Evolutionary conservation across 2,113 vertebrate genomes (phyloP).

Genomic region (Ictalurus furcatus): DNA sequence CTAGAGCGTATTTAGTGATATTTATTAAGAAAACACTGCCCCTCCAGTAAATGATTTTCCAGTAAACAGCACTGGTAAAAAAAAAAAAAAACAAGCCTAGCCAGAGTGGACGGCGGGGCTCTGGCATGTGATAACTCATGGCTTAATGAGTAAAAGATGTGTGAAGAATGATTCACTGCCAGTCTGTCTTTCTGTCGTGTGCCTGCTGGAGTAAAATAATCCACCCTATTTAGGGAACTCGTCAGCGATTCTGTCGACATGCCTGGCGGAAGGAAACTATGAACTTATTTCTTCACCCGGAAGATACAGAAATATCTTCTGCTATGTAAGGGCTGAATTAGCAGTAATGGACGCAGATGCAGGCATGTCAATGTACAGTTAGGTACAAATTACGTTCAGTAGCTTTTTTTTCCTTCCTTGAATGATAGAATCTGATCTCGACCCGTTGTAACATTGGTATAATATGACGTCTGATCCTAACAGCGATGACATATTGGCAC

Average conservation of each 20-base stretch:
- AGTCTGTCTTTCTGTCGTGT: constrained; percentile 43
- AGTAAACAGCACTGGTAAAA: constrained; percentile 45
- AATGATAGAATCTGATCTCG: not conserved
- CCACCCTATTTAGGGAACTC: constrained; percentile 33
- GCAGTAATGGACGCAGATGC: constrained; percentile 1
- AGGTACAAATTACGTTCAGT: not conserved
- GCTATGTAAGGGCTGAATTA: constrained; percentile 23
- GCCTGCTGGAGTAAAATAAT: constrained; percentile 31
- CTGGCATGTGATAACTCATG: constrained; percentile 37
- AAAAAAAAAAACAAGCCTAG: constrained; percentile 27
- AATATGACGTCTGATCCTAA: not conserved
- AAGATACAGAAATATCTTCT: constrained; percentile 34
- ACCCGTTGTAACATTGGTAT: not conserved
- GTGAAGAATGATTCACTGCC: constrained; percentile 67
- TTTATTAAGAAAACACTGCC: constrained; percentile 21
- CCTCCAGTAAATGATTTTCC: constrained; percentile 47
- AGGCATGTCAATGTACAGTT: not conserved
- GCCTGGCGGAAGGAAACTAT: constrained; percentile 38
- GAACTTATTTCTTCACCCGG: not conserved
- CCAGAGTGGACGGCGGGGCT: constrained; percentile 28
- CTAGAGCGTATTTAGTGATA: not conserved
- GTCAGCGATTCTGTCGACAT: constrained; percentile 32
- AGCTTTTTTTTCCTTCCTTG: not conserved
- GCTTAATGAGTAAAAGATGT: constrained; percentile 58
- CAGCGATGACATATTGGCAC: not conserved